Conservation (phyloP, 2,113 vertebrate species). For the Pampusana beccarii region DNA sequence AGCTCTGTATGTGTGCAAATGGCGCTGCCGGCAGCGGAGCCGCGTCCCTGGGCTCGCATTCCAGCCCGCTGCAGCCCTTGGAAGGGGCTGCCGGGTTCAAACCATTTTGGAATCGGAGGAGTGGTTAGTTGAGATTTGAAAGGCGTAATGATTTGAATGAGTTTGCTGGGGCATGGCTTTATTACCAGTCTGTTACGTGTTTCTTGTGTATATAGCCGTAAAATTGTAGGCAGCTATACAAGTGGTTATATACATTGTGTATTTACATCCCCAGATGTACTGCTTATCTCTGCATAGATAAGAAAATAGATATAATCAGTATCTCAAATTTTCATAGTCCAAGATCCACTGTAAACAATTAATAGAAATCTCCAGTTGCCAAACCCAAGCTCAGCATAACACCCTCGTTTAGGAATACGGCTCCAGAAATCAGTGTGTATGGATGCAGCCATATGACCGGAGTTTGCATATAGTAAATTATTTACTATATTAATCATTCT, state of each 20-base stretch:
- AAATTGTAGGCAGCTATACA: background rate
- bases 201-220: background rate
- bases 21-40: background rate
- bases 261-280: background rate
- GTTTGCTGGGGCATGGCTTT: background rate
- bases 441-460: background rate
- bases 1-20: background rate
- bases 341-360: background rate
- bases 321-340: background rate
- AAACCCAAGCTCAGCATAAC: background rate
- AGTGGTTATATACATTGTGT: background rate
- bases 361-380: background rate
- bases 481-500: conserved; percentile 19
- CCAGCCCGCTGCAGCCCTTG: background rate
- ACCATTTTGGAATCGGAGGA: background rate
- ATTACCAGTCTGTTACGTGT: background rate
- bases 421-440: background rate
- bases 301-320: background rate
- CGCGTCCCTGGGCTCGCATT: background rate
- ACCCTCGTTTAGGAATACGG: background rate
- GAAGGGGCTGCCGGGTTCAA: background rate
- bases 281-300: background rate
- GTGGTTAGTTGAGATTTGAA: background rate
- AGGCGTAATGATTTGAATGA: background rate
- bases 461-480: conserved; percentile 5